Base-by-base conservation (phyloP, 1,140 invertebrate species). In the Apis laboriosa region DNA sequence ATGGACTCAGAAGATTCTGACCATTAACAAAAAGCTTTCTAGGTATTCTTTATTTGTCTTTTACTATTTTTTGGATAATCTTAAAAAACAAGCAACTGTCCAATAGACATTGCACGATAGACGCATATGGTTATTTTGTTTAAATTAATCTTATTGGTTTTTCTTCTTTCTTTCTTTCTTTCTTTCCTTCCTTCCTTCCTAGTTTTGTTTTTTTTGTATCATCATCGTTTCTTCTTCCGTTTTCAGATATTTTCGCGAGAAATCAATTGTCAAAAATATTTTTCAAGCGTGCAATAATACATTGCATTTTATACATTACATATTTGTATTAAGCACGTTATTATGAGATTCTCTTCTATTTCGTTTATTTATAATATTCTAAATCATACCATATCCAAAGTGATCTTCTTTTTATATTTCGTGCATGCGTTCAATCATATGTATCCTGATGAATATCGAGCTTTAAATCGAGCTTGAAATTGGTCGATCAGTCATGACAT, bases 21-120 rank as follows among this genome's bases (percentile, higher is more conserved):
- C 92, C 88, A 92, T 93, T 92, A 93, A 93, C 89, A 91, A 90
- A 93, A 93, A 93, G 89, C 90, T 92, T 91, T 92, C 91, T 92
- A 93, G 92, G 92, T 93, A 93, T 86, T 88, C 79, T 80, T 86
- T 74, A 81, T 83, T 77, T 76, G 77, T 66, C 63, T 58, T 83
- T 86, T 73, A 73, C 49, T 51, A 24, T 63, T 84, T 56, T 75
- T 80, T 53, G 34, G 34, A 43, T 43, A 71, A 82, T 17, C 55
- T 56, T 56, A 12, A 49, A 51, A 34, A 68, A 61, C 1, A 9
- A 70, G 53, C 51, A 70, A 55, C 19, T 58, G 61, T 28, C 58
- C 53, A 11, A 73, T 73, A 43, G 34, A 43, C 34, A 58, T 28
- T 86, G 66, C 84, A 74, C 78, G 73, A 79, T 80, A 84, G 56